Evolutionary conservation across 2,113 vertebrate species (phyloP).

Genomic region (zebrafish (Danio rerio)): DNA sequence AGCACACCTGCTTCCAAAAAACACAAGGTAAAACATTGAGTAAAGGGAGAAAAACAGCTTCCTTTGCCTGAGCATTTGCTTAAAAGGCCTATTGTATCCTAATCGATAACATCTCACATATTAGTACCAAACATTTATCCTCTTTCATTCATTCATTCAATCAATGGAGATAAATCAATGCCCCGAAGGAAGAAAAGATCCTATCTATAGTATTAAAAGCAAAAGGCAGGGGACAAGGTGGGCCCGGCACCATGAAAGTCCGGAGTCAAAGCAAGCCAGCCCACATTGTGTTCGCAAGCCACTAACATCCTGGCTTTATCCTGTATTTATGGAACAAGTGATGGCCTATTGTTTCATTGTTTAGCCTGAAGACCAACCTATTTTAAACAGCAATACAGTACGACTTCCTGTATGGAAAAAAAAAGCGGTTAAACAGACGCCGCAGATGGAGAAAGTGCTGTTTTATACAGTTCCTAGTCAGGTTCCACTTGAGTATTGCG

Average conservation of each 20-base stretch:
- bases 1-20: not conserved
- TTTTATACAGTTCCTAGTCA: constrained; percentile 24
- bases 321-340: constrained; percentile 63
- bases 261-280: constrained; percentile 47
- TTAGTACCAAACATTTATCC: not conserved
- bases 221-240: constrained; percentile 42
- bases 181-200: constrained; percentile 2
- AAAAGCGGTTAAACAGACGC: constrained; percentile 49
- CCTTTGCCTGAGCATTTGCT: not conserved
- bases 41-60: not conserved
- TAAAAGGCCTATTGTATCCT: constrained; percentile 10
- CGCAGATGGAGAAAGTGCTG: not conserved
- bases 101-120: constrained; percentile 17
- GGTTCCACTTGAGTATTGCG: constrained; percentile 4
- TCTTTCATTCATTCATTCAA: not conserved
- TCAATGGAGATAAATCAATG: constrained; percentile 18
- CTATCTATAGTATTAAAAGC: constrained; percentile 36
- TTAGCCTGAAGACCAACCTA: constrained; percentile 55
- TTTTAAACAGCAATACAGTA: constrained; percentile 68
- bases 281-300: constrained; percentile 53
- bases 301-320: constrained; percentile 71
- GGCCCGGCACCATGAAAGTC: not conserved
- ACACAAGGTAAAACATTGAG: not conserved
- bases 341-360: constrained; percentile 75
- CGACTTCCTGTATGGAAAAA: constrained; percentile 67